phyloP scores from a whole-genome alignment of 2,113 vertebrate genomes.

The Psettodes erumei region DNA sequence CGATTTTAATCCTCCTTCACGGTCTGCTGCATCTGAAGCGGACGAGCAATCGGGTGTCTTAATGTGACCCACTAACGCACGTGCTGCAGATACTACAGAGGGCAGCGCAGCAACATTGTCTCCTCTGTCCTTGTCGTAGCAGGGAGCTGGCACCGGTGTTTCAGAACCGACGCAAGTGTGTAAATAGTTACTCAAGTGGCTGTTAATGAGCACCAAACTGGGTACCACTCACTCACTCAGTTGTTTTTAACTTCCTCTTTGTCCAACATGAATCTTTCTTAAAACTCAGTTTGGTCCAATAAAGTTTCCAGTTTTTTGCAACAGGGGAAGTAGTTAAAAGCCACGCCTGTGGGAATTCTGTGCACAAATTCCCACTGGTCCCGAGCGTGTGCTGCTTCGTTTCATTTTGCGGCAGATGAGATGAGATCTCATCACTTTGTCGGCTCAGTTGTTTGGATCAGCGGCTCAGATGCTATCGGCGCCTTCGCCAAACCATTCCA shows the following conservation, averaged over 20 bases:
- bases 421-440: no score
- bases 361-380: not conserved
- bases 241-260: no score
- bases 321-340: no score
- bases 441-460: not conserved
- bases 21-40: conserved; percentile 66
- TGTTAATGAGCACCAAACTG: no score
- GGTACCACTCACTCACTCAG: no score
- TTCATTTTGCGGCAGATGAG: not conserved
- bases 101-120: not conserved
- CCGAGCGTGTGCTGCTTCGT: not conserved
- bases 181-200: not conserved
- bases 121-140: not conserved
- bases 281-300: not conserved
- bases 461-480: not conserved
- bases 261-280: no score
- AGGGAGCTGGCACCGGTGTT: not conserved
- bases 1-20: conserved; percentile 71
- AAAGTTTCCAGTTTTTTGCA: no score
- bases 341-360: not conserved
- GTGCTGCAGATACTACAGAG: not conserved
- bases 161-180: no score
- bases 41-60: conserved; percentile 38
- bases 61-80: conserved; percentile 57
- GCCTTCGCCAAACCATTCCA: not conserved